Conservation (phyloP, 2,113 vertebrate genomes). For the Platichthys flesus region DNA sequence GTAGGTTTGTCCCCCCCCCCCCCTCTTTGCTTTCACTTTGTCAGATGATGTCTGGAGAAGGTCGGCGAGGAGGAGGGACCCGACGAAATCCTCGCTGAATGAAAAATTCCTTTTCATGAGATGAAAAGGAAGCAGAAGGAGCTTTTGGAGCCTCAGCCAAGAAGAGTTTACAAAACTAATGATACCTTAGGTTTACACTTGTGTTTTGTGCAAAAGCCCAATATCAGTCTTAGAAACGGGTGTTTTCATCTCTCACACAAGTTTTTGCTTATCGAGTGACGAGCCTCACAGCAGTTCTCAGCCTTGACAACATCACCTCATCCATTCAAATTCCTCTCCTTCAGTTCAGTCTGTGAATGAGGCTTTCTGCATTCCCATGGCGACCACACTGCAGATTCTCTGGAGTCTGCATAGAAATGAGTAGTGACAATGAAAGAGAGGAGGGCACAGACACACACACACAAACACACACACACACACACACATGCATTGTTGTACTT, state of each 20-base stretch:
- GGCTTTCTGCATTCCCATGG: constrained; percentile 65
- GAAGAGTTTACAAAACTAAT: neutral
- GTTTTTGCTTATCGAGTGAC: neutral
- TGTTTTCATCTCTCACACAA: neutral
- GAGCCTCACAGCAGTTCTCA: neutral
- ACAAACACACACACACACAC: neutral
- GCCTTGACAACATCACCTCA: constrained; percentile 12
- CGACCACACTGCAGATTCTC: constrained; percentile 46
- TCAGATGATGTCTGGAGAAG: constrained; percentile 36
- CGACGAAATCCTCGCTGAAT: constrained; percentile 15
- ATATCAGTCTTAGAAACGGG: too few species aligned
- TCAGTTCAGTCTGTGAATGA: constrained; percentile 40
- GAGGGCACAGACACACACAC: neutral
- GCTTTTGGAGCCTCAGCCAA: constrained; percentile 28
- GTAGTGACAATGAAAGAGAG: constrained; percentile 51
- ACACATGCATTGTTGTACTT: neutral
- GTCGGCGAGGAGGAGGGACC: constrained; percentile 17
- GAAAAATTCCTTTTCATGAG: constrained; percentile 36
- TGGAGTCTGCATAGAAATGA: constrained; percentile 66
- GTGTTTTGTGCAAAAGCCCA: neutral
- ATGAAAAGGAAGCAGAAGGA: constrained; percentile 29
- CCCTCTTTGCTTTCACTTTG: constrained; percentile 28
- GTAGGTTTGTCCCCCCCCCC: neutral
- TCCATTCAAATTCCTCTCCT: constrained; percentile 50
- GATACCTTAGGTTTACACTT: constrained; percentile 17